Conservation (phyloP, 2,113 vertebrate genomes). For the Chrysochloris asiatica region DNA sequence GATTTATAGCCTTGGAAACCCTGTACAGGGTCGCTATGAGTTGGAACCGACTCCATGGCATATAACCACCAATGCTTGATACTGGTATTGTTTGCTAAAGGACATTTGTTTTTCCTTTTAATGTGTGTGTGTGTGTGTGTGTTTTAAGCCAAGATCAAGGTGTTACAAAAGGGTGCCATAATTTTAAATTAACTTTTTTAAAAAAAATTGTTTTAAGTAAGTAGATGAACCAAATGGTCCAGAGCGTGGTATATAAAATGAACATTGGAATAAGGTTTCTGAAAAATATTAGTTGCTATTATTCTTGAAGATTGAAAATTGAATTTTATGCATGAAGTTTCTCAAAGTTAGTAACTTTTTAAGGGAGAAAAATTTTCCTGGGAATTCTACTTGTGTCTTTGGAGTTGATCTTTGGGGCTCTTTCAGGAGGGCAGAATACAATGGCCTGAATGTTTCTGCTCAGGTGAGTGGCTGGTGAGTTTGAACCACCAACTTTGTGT, state of each 20-base stretch:
- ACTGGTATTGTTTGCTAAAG: not conserved
- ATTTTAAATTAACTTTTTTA: not conserved
- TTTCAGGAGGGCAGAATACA: no score
- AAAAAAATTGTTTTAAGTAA: not conserved
- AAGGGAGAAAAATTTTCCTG: conserved; percentile 19
- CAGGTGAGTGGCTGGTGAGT: no score
- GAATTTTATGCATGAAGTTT: not conserved
- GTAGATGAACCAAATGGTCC: not conserved
- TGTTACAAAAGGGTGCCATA: not conserved
- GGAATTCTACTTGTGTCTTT: no score
- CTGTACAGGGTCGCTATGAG: no score
- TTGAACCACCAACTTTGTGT: no score
- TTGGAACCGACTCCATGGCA: no score
- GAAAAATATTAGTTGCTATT: not conserved
- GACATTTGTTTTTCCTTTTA: no score
- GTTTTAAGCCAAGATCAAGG: not conserved
- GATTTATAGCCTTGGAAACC: no score
- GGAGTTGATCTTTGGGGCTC: no score
- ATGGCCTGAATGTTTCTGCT: no score
- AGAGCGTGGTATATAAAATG: not conserved
- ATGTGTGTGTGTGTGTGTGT: no score
- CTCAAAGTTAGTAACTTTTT: conserved; percentile 11
- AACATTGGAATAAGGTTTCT: not conserved
- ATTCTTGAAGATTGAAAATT: conserved; percentile 46
- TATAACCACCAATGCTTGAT: no score